A percentile compares a stretch with the other conserved stretches of the same genome.
phyloP scores from a whole-genome alignment of 2,113 vertebrate genomes.

The Etheostoma spectabile region DNA sequence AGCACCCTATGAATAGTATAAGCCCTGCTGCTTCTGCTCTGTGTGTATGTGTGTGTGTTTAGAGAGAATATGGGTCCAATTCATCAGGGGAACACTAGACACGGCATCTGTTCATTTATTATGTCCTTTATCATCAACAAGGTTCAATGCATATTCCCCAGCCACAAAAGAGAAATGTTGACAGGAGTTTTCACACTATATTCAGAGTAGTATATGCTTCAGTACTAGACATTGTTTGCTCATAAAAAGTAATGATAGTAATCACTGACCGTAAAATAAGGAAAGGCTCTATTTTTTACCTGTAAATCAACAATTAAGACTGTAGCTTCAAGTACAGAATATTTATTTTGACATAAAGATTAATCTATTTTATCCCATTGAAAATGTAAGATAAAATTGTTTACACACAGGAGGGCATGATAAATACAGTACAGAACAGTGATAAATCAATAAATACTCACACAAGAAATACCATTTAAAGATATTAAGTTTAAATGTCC shows the following conservation, averaged over 20 bases:
- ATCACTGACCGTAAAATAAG: neutral
- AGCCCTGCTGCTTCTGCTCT: constrained; percentile 37
- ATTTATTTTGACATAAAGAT: neutral
- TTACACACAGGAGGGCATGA: neutral
- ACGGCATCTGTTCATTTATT: constrained; percentile 59
- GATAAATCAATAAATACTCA: neutral
- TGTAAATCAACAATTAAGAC: neutral
- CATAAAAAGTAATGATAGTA: constrained; percentile 19
- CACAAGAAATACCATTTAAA: neutral
- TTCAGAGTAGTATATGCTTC: constrained; percentile 21
- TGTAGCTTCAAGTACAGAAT: neutral
- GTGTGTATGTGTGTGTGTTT: constrained; percentile 18
- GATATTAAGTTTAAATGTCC: neutral
- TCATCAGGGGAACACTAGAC: constrained; percentile 52
- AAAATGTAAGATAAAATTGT: neutral
- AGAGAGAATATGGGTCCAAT: constrained; percentile 20
- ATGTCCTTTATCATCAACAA: constrained; percentile 55
- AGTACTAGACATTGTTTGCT: constrained; percentile 17
- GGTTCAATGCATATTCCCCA: constrained; percentile 21
- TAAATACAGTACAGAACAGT: neutral
- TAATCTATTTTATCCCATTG: neutral
- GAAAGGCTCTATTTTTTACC: neutral
- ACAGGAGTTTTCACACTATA: constrained; percentile 33
- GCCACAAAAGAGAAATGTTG: constrained; percentile 25
- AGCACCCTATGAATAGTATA: constrained; percentile 52